Evolutionary conservation across 2,888 invertebrate species (phyloP), one percentile per base, ranked within the genome.

Genomic region (Therioaphis trifolii): DNA sequence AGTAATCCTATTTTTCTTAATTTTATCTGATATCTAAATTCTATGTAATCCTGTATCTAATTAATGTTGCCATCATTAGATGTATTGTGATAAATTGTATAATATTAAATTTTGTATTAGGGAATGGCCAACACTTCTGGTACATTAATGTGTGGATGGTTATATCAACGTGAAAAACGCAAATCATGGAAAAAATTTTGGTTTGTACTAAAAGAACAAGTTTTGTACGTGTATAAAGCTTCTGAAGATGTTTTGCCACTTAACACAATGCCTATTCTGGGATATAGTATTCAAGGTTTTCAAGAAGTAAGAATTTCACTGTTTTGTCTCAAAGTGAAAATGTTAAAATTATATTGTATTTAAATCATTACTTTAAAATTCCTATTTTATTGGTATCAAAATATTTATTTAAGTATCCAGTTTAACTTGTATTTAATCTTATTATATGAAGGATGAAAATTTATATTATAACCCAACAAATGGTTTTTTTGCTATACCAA

Each of bases 151-250:
- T 90, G 90, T 87, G 91, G 91, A 7, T 91, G 91, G 88, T 87
- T 92, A 74, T 85, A 85, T 69, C 88, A 88, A 76, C 79, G 85
- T 21, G 88, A 87, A 85, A 85, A 86, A 35, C 89, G 89, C 76
- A 88, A 88, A 84, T 87, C 88, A 12, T 91, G 91, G 91, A 91
- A 91, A 87, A 88, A 88, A 68, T 87, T 88, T 35, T 91, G 91
- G 92, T 91, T 91, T 87, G 91, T 91, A 21, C 88, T 91, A 24
- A 91, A 91, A 86, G 90, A 91, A 80, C 89, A 90, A 88, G 90
- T 90, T 43, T 86, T 90, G 24, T 90, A 90, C 85, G 87, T 88
- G 52, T 90, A 90, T 86, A 89, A 90, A 87, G 91, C 91, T 29
- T 90, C 90, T 58, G 90, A 91, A 88, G 91, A 91, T 87, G 89